Conservation (phyloP, 2,797 vertebrate genomes). For the Phrynocephalus forsythii region DNA sequence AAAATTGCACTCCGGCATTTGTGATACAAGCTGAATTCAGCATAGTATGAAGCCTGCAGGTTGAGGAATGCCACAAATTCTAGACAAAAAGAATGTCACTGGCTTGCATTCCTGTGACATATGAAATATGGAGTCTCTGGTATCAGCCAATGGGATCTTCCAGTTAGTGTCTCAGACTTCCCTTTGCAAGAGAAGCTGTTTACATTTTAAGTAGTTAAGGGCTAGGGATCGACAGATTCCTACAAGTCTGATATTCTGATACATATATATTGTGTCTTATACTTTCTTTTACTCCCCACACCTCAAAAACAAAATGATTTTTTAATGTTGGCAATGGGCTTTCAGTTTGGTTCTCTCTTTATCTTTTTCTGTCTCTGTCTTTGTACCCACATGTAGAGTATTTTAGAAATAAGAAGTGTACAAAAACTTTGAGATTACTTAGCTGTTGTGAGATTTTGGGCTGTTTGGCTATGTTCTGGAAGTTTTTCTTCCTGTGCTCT, state of each 20-base stretch:
- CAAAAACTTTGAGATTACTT: not conserved
- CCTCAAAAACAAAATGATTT: not conserved
- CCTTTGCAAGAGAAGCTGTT: not conserved
- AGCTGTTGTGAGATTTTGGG: too few species aligned
- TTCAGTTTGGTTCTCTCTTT: not conserved
- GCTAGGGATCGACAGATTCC: not conserved
- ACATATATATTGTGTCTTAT: not conserved
- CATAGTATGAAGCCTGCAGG: not conserved
- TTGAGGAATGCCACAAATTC: not conserved
- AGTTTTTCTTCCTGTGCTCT: too few species aligned
- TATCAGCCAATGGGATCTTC: not conserved
- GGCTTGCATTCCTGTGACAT: not conserved
- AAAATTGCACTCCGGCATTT: not conserved
- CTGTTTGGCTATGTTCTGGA: too few species aligned
- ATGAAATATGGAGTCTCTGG: not conserved
- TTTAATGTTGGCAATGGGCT: not conserved
- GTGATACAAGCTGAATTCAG: not conserved
- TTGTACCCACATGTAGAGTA: too few species aligned
- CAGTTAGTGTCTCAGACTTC: not conserved
- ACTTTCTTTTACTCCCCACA: not conserved
- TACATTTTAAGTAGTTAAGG: not conserved
- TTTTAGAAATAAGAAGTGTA: too few species aligned
- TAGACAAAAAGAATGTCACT: not conserved
- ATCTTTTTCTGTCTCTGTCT: not conserved
- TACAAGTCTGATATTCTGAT: not conserved